Percentiles rank a stretch among this genome's conserved stretches.
phyloP scores from a whole-genome alignment of 2,113 vertebrate genomes.

The Calyptommatus sinebrachiatus region DNA sequence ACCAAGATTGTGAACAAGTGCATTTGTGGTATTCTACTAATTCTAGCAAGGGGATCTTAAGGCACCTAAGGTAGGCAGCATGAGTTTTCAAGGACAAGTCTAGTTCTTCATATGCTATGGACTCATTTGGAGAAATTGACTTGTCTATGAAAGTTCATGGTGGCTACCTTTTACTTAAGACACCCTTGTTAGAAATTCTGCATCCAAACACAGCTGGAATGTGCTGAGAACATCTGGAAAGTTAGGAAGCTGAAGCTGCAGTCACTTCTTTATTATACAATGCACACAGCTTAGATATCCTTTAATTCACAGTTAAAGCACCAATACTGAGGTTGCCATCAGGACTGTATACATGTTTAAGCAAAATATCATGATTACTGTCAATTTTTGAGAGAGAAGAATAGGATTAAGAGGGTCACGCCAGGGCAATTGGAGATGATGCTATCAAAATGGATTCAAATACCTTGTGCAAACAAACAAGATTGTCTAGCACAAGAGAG shows the following conservation, averaged over 20 bases:
- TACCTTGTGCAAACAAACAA: constrained; percentile 72
- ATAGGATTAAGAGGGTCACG: constrained; percentile 71
- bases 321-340: constrained; percentile 57
- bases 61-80: too few species aligned
- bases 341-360: constrained; percentile 8
- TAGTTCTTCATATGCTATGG: too few species aligned
- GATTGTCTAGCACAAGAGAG: constrained; percentile 58
- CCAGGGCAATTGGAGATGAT: constrained; percentile 67
- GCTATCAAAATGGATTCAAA: constrained; percentile 70
- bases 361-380: constrained; percentile 44
- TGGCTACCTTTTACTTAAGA: too few species aligned
- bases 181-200: too few species aligned
- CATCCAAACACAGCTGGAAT: neutral
- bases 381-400: constrained; percentile 60
- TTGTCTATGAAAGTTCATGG: too few species aligned
- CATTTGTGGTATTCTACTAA: too few species aligned
- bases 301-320: constrained; percentile 35
- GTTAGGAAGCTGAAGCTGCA: neutral
- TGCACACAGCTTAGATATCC: neutral
- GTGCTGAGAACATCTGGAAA: too few species aligned
- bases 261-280: neutral
- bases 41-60: too few species aligned
- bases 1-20: too few species aligned
- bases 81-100: too few species aligned
- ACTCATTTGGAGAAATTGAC: too few species aligned